A percentile compares a stretch with the other conserved stretches of the same genome.
These are phyloP conservation scores for Caerostris extrusa DNA, from an alignment of 1,140 invertebrate species.

Conservation along the genomic window DNA sequence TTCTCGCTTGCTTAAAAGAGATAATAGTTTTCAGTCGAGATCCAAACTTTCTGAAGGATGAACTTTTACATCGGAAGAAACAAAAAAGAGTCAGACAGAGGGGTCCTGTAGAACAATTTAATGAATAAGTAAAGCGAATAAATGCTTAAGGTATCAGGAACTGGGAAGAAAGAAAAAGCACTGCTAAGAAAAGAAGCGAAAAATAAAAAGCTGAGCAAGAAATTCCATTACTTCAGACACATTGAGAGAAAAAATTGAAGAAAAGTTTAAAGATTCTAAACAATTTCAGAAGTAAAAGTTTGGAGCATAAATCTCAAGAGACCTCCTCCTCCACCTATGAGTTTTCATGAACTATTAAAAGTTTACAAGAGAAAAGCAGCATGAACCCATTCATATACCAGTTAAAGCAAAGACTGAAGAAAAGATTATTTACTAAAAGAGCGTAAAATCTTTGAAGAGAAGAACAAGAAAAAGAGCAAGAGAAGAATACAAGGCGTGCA, in stretches of 20 bases:
- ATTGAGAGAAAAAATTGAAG: conserved; percentile 18
- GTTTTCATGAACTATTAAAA: conserved; percentile 79
- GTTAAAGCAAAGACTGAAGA: conserved; percentile 84
- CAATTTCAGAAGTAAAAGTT: conserved; percentile 10
- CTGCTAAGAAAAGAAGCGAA: no score
- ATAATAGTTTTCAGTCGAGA: no score
- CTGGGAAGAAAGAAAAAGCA: no score
- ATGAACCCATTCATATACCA: conserved; percentile 87
- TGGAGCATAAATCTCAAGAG: not conserved
- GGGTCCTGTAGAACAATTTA: no score
- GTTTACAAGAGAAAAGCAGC: conserved; percentile 91
- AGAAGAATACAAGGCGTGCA: conserved; percentile 63
- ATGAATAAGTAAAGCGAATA: no score
- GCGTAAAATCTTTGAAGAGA: conserved; percentile 85
- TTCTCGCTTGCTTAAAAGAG: no score
- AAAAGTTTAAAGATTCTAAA: conserved; percentile 19
- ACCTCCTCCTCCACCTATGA: conserved; percentile 78
- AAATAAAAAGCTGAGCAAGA: no score
- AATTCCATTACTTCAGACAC: no score
- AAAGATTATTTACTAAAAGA: conserved; percentile 89
- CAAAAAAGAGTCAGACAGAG: no score
- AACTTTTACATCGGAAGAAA: no score
- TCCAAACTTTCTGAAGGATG: no score
- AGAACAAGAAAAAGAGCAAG: conserved; percentile 72
- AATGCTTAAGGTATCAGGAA: no score